Evolutionary conservation across 2,797 vertebrate genomes (phyloP).

Genomic region (Amazona finschi): DNA sequence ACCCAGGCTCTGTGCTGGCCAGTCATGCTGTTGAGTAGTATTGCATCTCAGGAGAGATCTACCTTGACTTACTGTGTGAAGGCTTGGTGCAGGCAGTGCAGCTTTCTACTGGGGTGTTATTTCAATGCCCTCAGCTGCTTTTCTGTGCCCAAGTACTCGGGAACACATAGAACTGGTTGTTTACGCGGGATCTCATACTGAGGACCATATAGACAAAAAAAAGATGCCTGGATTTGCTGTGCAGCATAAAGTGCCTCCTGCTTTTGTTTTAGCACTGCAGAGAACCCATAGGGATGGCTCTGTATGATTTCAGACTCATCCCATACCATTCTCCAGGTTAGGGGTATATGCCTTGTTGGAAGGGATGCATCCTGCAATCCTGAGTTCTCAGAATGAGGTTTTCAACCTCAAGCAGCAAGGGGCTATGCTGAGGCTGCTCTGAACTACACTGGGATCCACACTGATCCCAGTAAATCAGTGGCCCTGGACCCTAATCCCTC

Average conservation of each 20-base stretch:
- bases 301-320: neutral
- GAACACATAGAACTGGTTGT: neutral
- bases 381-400: neutral
- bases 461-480: neutral
- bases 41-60: neutral
- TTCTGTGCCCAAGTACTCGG: no score
- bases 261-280: neutral
- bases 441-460: neutral
- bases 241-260: neutral
- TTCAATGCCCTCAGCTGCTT: neutral
- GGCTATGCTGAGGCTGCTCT: neutral
- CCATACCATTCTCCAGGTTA: accelerated
- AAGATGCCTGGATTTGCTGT: neutral
- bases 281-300: neutral
- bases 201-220: neutral
- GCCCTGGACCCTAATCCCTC: neutral
- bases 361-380: neutral
- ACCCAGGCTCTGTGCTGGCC: neutral
- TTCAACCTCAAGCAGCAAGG: neutral
- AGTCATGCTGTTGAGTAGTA: accelerated
- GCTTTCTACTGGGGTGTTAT: neutral
- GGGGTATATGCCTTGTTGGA: neutral
- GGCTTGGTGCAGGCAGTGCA: neutral
- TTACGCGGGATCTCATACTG: accelerated
- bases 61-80: neutral